A percentile compares a stretch with the other conserved stretches of the same genome.
These are phyloP conservation scores for Collichthys lucidus DNA, from an alignment of 2,113 vertebrate species.

Conservation along the genomic window DNA sequence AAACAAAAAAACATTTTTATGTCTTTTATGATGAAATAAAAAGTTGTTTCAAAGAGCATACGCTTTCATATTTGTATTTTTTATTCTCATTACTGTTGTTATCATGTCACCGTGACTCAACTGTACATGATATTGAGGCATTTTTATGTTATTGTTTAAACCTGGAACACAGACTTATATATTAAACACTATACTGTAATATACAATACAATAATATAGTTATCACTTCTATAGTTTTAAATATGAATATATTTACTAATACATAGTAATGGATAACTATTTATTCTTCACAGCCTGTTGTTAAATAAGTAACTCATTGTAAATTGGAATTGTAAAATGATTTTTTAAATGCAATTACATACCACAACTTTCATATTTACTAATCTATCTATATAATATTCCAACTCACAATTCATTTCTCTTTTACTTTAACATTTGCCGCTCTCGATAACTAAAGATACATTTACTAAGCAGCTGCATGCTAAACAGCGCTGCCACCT, in stretches of 20 bases:
- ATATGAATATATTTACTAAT: neutral
- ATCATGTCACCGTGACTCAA: neutral
- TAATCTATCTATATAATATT: neutral
- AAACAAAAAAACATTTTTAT: constrained; percentile 27
- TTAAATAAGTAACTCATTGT: neutral
- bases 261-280: neutral
- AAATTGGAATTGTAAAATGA: neutral
- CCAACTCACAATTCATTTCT: neutral
- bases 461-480: neutral
- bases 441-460: neutral
- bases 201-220: too few species aligned
- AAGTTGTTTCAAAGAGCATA: constrained; percentile 46
- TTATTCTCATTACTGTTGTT: neutral
- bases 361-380: neutral
- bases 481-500: neutral
- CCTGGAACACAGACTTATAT: neutral
- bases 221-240: neutral
- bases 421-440: neutral
- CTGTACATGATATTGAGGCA: neutral
- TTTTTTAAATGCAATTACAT: neutral
- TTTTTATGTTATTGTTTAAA: neutral
- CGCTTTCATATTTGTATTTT: neutral
- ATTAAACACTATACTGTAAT: neutral
- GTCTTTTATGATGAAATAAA: constrained; percentile 75
- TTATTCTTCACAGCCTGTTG: neutral